Evolutionary conservation across 35 echinoderm and acorn worm genomes (phyloP).

Genomic region (Nesometra sesokonis): DNA sequence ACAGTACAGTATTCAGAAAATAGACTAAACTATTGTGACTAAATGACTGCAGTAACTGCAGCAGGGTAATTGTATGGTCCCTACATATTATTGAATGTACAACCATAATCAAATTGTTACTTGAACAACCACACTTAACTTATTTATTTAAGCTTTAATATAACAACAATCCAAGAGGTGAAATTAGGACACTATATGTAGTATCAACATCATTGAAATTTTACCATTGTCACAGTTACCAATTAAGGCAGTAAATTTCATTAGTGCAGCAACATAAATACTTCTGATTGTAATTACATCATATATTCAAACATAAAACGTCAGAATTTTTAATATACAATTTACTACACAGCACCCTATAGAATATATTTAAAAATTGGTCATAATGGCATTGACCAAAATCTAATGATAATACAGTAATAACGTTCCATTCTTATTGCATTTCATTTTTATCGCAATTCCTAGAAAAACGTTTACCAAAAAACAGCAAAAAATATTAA

Average conservation of each 20-base stretch:
- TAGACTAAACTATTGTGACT: no score
- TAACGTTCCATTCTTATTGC: neutral
- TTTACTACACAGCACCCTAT: neutral
- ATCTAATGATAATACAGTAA: neutral
- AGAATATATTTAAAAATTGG: neutral
- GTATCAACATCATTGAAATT: neutral
- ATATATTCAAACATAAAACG: neutral
- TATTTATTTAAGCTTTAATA: neutral
- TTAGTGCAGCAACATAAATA: neutral
- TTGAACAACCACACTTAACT: no score
- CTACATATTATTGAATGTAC: no score
- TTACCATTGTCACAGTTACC: neutral
- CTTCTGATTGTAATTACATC: neutral
- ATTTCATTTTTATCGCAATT: no score
- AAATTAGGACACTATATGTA: neutral
- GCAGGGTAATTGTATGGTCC: no score
- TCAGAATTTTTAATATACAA: neutral
- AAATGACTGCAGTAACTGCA: no score
- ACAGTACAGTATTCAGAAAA: no score
- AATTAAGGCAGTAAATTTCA: neutral
- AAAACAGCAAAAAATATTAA: no score
- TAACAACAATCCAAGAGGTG: neutral
- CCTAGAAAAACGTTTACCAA: no score
- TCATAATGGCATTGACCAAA: neutral
- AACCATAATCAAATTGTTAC: no score